Percentiles rank a stretch among this genome's conserved stretches.
Evolutionary conservation across 2,113 vertebrate genomes (phyloP).

Genomic region (Pycnonotus jocosus): DNA sequence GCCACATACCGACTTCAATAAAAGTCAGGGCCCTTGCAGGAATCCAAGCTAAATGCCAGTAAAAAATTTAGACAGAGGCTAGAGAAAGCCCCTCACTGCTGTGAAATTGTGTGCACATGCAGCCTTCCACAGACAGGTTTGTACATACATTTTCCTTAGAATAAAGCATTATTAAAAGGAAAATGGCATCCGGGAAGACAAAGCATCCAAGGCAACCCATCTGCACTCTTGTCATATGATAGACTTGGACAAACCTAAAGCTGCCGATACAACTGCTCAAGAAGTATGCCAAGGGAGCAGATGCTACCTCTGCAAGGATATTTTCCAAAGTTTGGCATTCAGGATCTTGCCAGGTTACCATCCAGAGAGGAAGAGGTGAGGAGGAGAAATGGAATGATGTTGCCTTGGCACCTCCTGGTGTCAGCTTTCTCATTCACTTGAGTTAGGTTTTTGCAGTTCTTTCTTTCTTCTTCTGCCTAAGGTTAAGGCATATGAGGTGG

Average conservation of each 20-base stretch:
- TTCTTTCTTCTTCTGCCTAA: not conserved
- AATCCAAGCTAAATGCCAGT: slow-evolving; percentile 4
- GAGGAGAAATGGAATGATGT: slow-evolving; percentile 36
- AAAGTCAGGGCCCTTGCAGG: slow-evolving; percentile 14
- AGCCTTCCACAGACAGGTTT: not conserved
- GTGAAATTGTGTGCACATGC: not conserved
- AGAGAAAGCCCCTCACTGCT: not conserved
- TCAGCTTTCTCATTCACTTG: not conserved
- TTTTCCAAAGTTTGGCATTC: slow-evolving; percentile 41
- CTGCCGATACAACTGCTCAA: slow-evolving; percentile 52
- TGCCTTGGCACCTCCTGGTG: slow-evolving; percentile 41
- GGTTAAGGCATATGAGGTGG: not conserved
- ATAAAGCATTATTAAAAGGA: not conserved
- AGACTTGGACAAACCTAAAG: slow-evolving; percentile 10
- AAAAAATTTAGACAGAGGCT: not conserved
- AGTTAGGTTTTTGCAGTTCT: not conserved
- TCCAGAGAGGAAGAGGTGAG: slow-evolving; percentile 42
- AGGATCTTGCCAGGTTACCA: not conserved
- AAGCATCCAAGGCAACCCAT: slow-evolving; percentile 34
- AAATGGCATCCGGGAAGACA: not conserved
- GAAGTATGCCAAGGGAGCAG: slow-evolving; percentile 40
- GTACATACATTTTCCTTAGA: slow-evolving; percentile 25
- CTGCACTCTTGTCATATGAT: slow-evolving; percentile 40
- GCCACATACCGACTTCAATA: not conserved
- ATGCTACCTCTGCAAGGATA: slow-evolving; percentile 58